Conservation (phyloP, 2,797 vertebrate species). For the Ptychobarbus kaznakovi region DNA sequence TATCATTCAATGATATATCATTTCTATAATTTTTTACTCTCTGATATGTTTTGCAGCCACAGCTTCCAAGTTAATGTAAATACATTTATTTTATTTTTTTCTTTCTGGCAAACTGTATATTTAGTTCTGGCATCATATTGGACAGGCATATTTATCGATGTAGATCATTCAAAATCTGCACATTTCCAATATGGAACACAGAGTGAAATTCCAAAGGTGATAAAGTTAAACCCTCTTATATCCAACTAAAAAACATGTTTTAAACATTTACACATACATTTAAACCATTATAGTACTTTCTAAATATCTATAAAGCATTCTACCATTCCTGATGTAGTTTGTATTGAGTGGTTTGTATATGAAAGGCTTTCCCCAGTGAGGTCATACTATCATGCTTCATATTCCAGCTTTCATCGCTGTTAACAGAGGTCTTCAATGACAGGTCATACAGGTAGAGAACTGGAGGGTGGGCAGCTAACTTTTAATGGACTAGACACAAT, state of each 20-base stretch:
- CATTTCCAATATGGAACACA: not conserved
- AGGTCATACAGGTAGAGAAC: slow-evolving; percentile 11
- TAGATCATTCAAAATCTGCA: too few species aligned
- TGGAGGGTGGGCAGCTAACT: not conserved
- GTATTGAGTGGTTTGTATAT: not conserved
- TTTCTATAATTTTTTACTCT: not conserved
- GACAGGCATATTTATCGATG: not conserved
- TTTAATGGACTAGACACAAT: not conserved
- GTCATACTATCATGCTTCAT: not conserved
- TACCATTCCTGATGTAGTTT: not conserved
- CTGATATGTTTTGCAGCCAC: not conserved
- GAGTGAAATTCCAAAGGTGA: not conserved
- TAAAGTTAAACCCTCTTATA: not conserved
- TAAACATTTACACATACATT: not conserved
- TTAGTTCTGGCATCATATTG: not conserved
- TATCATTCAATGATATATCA: not conserved
- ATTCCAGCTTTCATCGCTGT: slow-evolving; percentile 4
- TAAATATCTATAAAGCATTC: not conserved
- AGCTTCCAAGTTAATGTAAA: not conserved
- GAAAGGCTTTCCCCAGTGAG: slow-evolving; percentile 12
- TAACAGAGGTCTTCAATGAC: slow-evolving; percentile 2
- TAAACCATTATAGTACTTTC: not conserved
- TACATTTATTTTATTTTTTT: not conserved
- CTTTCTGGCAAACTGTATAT: not conserved
- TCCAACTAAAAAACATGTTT: not conserved